Base-by-base conservation (phyloP, 2,888 invertebrate genomes). In the Idaea straminata region DNA sequence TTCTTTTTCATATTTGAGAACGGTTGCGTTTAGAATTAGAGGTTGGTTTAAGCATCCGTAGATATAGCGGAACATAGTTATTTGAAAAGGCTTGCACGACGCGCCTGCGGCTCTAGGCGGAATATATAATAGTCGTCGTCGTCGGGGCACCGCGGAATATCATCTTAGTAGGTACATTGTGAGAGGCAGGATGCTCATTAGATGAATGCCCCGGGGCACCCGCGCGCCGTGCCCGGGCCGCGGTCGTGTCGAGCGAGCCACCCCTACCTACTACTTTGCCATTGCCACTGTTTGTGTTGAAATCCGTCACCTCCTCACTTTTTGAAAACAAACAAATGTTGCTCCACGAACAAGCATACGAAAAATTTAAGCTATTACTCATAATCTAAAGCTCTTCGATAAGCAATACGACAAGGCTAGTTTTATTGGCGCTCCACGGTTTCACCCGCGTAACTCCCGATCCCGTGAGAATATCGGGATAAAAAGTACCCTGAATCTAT, bases 181-280 rank as follows among this genome's bases (percentile, higher is more conserved):
- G 89, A 85, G 84, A 80, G 83, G 86, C 91, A 89, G 91, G 91
- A 92, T 88, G 91, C 91, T 92, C 91, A 91, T 92, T 92, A 92
- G 91, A 87, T 87, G 88, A 86, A 78, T 84, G 89, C 91, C 89
- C 79, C 81, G 77, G 90, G 91, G 85, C 76, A 69, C 68, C 77
- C 77, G 71, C 74, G 68, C 74, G 1, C 25, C 25, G 25, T 25
- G 25, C 25, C 25, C 25, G 25, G 25, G 25, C 25, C 25, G 25
- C 25, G 25, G 25, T 25, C 25, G 25, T 25, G 25, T 25, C 25
- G 25, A 72, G 71, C 74, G 67, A 72, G 73, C 72, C 80, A 71
- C 78, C 70, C 77, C 77, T 78, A 81, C 82, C 83, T 79, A 75
- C 78, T 77, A 73, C 72, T 69, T 64, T 64, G 77, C 77, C 10